Conservation (phyloP, 2,888 invertebrate genomes). For the Plagodis pulveraria region DNA sequence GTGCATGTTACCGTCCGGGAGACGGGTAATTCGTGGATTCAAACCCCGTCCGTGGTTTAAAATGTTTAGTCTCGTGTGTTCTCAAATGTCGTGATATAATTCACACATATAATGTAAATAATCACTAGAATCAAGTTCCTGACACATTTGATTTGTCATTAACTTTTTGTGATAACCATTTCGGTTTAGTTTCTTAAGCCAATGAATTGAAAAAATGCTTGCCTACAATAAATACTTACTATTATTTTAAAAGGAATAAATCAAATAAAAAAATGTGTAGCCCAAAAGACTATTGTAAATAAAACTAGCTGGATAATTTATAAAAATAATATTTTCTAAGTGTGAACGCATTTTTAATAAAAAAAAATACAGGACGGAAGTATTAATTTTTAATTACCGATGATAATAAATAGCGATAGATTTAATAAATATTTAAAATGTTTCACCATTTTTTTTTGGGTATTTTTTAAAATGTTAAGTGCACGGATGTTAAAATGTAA, state of each 20-base stretch:
- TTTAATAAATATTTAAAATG: slow-evolving; percentile 28
- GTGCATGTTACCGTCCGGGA: too few relatives aligned
- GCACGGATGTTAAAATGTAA: slow-evolving; percentile 62
- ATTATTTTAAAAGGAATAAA: slow-evolving; percentile 54
- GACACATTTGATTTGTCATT: slow-evolving; percentile 44
- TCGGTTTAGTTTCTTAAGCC: slow-evolving; percentile 50
- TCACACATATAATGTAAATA: slow-evolving; percentile 59
- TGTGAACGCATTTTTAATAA: slow-evolving; percentile 68
- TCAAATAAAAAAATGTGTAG: slow-evolving; percentile 56
- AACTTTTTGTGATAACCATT: slow-evolving; percentile 50
- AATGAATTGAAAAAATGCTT: slow-evolving; percentile 63
- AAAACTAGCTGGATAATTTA: slow-evolving; percentile 71
- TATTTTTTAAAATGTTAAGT: slow-evolving; percentile 51
- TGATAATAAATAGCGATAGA: slow-evolving; percentile 78
- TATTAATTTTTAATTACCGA: slow-evolving; percentile 68
- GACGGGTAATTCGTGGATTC: too few relatives aligned
- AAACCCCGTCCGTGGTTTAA: too few relatives aligned
- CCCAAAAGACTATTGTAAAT: slow-evolving; percentile 80
- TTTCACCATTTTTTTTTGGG: slow-evolving; percentile 24
- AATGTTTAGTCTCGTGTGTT: too few relatives aligned
- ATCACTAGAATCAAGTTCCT: slow-evolving; percentile 65
- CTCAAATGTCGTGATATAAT: slow-evolving; percentile 1
- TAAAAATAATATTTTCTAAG: slow-evolving; percentile 65
- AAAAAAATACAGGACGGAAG: slow-evolving; percentile 55
- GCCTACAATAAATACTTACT: slow-evolving; percentile 64